Base-by-base conservation (phyloP, 2,797 vertebrate species). In the Spinus pinus region DNA sequence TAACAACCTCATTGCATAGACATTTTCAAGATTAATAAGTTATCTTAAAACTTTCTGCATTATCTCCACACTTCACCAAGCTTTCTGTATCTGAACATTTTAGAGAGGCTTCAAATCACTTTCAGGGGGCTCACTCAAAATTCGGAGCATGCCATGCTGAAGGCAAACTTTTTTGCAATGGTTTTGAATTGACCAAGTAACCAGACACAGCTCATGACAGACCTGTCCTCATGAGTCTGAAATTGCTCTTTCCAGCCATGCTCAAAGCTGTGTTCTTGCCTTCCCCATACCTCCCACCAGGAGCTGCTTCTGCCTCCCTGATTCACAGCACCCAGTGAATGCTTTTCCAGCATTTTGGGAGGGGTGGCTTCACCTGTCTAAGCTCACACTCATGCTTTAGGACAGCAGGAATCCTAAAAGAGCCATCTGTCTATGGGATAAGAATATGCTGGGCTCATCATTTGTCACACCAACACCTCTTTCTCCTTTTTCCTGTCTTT, bases 151-250 rank as follows among this genome's bases (percentile, higher is more conserved):
- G 39, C 35, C 16, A 15, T 2, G 7, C 56, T 18, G 69, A 90
- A 81, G 14, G 51, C 35, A 81, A 61, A 46, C 25, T 86, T 91
- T 61, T 77, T 72, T 89, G 41, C 39, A 62, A 16, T 33, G 39
- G 41, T 70, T 93, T 83, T 86, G 82, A 57, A 85, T 87, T 62
- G 94, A 91, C 87, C 88, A 90, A n/a, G 69, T 94, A 54, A 91
- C 88, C 23, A 81, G 80, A 31, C 67, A 72, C 30, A 69, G 86
- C 42, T 91, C 72, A 15, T 44, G 37, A 54, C 58, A 72, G 22
- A 41, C 23, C 33, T 65, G 24, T 79, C 69, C 81, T 83, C 75
- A 30, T 86, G 81, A 75, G 85, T 72, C 81, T 81, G 89, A 72
- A 85, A 81, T 60, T 83, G 31, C 14, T 53, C 54, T 92, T 87